These are phyloP conservation scores for Hydrotaea diabolus DNA, from an alignment of 2,888 invertebrate genomes.

Conservation along the genomic window DNA sequence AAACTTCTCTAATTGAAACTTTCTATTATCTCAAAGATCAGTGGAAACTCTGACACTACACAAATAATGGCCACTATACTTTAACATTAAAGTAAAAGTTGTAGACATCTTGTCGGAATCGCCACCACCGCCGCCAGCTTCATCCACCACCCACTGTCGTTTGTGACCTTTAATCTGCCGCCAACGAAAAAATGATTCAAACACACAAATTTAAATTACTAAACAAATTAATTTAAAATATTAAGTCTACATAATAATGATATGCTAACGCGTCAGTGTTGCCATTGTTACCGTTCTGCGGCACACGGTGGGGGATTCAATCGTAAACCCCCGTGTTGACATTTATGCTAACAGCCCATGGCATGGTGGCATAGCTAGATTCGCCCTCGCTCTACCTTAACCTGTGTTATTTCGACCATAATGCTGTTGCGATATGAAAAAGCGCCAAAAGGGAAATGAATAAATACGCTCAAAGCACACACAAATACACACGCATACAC, in stretches of 20 bases:
- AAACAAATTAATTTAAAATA: conserved; percentile 44
- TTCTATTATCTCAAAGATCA: too few species aligned
- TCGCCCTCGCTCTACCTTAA: background rate
- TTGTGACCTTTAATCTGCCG: too few species aligned
- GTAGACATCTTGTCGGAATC: too few species aligned
- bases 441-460: conserved; percentile 48
- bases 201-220: conserved; percentile 27
- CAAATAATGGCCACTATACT: too few species aligned
- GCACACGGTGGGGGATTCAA: background rate
- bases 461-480: conserved; percentile 23
- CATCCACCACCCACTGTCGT: too few species aligned
- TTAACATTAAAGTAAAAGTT: too few species aligned
- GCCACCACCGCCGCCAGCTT: too few species aligned
- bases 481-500: background rate
- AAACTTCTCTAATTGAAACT: too few species aligned
- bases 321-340: conserved; percentile 43
- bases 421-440: conserved; percentile 13
- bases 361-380: background rate
- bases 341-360: conserved; percentile 38
- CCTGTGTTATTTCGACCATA: background rate
- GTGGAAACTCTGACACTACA: too few species aligned
- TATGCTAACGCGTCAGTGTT: background rate
- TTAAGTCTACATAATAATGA: conserved; percentile 20
- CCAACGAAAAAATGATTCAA: too few species aligned
- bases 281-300: background rate